Evolutionary conservation across 1,140 invertebrate genomes (phyloP).

Genomic region (Musca vetustissima): DNA sequence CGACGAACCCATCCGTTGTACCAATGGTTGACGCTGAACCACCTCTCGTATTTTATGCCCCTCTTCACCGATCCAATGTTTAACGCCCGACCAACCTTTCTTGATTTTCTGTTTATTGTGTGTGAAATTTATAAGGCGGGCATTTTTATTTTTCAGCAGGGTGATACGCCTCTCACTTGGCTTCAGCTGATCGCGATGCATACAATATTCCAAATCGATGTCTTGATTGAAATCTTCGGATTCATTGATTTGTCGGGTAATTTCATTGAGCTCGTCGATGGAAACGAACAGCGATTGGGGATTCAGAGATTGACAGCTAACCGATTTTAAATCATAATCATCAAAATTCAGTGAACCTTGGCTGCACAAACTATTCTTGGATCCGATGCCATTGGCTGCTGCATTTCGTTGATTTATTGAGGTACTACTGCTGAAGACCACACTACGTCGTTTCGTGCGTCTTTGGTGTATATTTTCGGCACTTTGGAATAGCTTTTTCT

Average conservation of each 20-base stretch:
- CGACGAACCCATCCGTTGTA: conserved; percentile 56
- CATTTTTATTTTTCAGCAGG: conserved; percentile 51
- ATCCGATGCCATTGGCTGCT: conserved; percentile 27
- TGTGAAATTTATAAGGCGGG: conserved; percentile 46
- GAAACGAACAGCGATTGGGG: conserved; percentile 50
- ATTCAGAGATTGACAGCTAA: conserved; percentile 51
- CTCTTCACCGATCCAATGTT: conserved; percentile 60
- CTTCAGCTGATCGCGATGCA: conserved; percentile 48
- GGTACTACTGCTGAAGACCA: conserved; percentile 26
- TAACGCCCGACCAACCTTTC: conserved; percentile 60
- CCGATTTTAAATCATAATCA: conserved; percentile 52
- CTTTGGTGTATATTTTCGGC: conserved; percentile 38
- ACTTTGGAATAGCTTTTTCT: conserved; percentile 43
- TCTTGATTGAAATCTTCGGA: conserved; percentile 50
- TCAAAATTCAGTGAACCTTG: conserved; percentile 34
- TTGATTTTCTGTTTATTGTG: conserved; percentile 57
- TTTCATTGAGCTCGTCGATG: conserved; percentile 54
- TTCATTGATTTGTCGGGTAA: conserved; percentile 51
- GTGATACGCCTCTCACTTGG: conserved; percentile 51
- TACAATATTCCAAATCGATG: conserved; percentile 52
- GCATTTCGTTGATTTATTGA: conserved; percentile 26
- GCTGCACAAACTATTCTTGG: conserved; percentile 36
- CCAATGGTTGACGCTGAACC: conserved; percentile 57
- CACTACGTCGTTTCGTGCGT: conserved; percentile 20
- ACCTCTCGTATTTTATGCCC: conserved; percentile 57